These are phyloP conservation scores for Narcine bancroftii DNA, from an alignment of 2,113 vertebrate genomes.

Conservation along the genomic window DNA sequence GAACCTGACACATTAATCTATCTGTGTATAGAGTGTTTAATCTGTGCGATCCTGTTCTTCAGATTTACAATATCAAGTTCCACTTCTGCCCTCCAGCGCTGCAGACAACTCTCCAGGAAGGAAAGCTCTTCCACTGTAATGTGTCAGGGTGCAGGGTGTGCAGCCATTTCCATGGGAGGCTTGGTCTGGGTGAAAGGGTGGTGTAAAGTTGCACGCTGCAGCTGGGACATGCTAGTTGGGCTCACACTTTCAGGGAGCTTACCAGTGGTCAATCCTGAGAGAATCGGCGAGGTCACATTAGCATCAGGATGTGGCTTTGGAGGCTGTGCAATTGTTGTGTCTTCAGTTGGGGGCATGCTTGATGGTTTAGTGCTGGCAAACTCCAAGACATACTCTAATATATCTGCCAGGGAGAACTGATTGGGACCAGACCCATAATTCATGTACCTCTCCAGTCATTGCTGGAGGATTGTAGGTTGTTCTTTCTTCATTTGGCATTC, in stretches of 20 bases:
- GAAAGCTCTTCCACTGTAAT: conserved; percentile 70
- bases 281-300: conserved; percentile 43
- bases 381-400: conserved; percentile 87
- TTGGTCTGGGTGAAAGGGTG: conserved; percentile 52
- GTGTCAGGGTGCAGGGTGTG: conserved; percentile 61
- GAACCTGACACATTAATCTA: conserved; percentile 81
- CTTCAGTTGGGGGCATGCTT: conserved; percentile 46
- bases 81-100: conserved; percentile 81
- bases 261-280: not conserved
- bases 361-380: conserved; percentile 71
- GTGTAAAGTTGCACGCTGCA: conserved; percentile 48
- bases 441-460: conserved; percentile 83
- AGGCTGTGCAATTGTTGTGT: not conserved
- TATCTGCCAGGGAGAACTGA: conserved; percentile 79
- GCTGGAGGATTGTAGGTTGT: conserved; percentile 67
- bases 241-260: conserved; percentile 44
- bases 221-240: conserved; percentile 38
- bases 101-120: conserved; percentile 73
- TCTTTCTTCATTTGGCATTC: no score
- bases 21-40: conserved; percentile 73
- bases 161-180: conserved; percentile 46
- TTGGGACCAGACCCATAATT: conserved; percentile 77
- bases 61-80: conserved; percentile 81
- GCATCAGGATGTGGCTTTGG: conserved; percentile 39
- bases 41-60: conserved; percentile 67